Percentiles rank a stretch among this genome's conserved stretches.
Conservation (phyloP, 2,888 invertebrate genomes). For the Petrophora chlorosata region DNA sequence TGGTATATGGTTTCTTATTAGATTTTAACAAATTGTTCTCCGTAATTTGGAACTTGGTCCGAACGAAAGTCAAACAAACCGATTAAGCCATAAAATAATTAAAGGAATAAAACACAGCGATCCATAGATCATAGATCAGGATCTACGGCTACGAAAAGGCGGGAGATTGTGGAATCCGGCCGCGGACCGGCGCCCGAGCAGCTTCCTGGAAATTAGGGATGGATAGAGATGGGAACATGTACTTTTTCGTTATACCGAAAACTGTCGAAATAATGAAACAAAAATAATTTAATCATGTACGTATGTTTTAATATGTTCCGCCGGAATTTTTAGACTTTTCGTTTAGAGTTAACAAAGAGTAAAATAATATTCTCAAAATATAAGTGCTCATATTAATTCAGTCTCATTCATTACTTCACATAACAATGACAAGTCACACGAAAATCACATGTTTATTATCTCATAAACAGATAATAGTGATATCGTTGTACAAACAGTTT, state of each 20-base stretch:
- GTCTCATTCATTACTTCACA: constrained; percentile 11
- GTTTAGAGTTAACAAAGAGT: too few relatives aligned
- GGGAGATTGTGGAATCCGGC: constrained; percentile 78
- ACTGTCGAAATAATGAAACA: neutral
- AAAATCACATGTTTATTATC: constrained; percentile 46
- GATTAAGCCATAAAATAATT: constrained; percentile 26
- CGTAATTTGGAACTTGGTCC: constrained; percentile 1
- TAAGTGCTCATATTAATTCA: too few relatives aligned
- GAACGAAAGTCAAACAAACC: constrained; percentile 1
- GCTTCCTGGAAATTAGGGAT: constrained; percentile 81
- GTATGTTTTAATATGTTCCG: too few relatives aligned
- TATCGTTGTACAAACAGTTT: constrained; percentile 50
- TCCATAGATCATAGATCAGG: constrained; percentile 28
- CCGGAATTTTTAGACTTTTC: too few relatives aligned
- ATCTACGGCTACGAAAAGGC: constrained; percentile 52
- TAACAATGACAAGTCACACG: constrained; percentile 1
- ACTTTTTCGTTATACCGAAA: too few relatives aligned
- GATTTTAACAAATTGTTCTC: too few relatives aligned
- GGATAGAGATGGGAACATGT: constrained; percentile 57
- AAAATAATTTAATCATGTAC: too few relatives aligned
- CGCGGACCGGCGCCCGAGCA: constrained; percentile 73
- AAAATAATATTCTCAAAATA: too few relatives aligned
- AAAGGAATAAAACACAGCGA: constrained; percentile 13
- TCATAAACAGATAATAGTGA: constrained; percentile 48
- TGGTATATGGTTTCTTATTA: too few relatives aligned